phyloP scores from a whole-genome alignment of 1,140 invertebrate genomes.

The Psix sp. region DNA sequence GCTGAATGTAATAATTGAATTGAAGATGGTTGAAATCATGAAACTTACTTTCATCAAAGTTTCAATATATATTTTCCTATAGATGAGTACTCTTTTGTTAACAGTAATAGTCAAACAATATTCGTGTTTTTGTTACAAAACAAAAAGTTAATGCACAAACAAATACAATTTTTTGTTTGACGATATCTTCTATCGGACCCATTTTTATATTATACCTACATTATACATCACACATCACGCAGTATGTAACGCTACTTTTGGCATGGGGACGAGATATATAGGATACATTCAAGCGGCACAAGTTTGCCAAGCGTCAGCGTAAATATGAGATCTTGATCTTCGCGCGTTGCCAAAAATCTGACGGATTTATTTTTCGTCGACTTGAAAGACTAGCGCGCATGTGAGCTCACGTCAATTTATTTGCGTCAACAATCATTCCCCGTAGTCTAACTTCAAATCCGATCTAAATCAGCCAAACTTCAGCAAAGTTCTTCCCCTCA shows the following conservation, averaged over 20 bases:
- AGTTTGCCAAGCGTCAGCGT: slow-evolving; percentile 59
- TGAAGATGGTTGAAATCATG: slow-evolving; percentile 24
- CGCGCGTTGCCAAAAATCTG: slow-evolving; percentile 43
- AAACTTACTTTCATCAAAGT: slow-evolving; percentile 34
- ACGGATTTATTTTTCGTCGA: slow-evolving; percentile 51
- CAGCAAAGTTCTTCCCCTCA: not conserved
- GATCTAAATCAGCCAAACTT: slow-evolving; percentile 11
- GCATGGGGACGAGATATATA: slow-evolving; percentile 37
- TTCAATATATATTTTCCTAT: slow-evolving; percentile 47
- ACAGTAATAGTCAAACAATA: too few species aligned
- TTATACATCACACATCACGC: slow-evolving; percentile 58
- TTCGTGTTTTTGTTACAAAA: slow-evolving; percentile 44
- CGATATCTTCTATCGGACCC: slow-evolving; percentile 52
- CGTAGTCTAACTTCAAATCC: too few species aligned
- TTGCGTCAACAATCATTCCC: slow-evolving; percentile 23
- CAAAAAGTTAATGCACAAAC: too few species aligned
- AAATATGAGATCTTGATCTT: slow-evolving; percentile 59
- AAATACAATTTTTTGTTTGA: slow-evolving; percentile 42
- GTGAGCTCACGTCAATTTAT: slow-evolving; percentile 18
- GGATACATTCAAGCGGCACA: slow-evolving; percentile 33
- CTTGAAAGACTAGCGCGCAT: slow-evolving; percentile 16
- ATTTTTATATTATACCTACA: slow-evolving; percentile 37
- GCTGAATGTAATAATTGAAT: slow-evolving; percentile 9
- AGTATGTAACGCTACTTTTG: slow-evolving; percentile 31
- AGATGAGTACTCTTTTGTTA: slow-evolving; percentile 49